Evolutionary conservation across 2,888 invertebrate species (phyloP).

Genomic region (Sympetrum striolatum): DNA sequence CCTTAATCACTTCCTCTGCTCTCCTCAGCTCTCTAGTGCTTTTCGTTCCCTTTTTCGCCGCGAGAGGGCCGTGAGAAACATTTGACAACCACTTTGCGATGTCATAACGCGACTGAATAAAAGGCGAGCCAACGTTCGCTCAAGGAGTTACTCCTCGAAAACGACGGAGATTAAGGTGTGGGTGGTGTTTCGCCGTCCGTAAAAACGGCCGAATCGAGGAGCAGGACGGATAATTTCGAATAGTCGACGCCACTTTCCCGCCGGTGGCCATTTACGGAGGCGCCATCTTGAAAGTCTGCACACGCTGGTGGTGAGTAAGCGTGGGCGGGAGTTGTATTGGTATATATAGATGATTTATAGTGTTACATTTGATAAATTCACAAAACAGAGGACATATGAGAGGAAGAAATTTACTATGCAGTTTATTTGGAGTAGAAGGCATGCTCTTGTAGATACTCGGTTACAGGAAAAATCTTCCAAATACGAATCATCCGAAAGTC

Average conservation of each 20-base stretch:
- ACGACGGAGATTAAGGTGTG: neutral
- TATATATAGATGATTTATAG: too few relatives aligned
- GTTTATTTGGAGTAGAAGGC: too few relatives aligned
- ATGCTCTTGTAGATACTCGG: too few relatives aligned
- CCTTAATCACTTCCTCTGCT: neutral
- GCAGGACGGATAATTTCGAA: neutral
- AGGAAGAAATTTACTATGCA: too few relatives aligned
- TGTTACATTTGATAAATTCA: too few relatives aligned
- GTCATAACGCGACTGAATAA: neutral
- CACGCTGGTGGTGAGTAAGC: neutral
- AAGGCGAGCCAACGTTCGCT: neutral
- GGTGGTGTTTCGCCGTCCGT: neutral
- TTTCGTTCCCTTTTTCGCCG: neutral
- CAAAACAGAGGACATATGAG: too few relatives aligned
- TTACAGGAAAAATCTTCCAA: too few relatives aligned
- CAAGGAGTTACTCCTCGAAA: neutral
- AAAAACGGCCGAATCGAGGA: neutral
- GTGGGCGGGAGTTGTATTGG: neutral
- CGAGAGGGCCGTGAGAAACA: neutral
- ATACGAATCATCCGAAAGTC: too few relatives aligned
- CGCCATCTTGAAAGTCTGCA: neutral
- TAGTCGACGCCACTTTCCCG: neutral
- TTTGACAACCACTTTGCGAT: slow-evolving; percentile 23
- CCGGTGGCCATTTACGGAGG: neutral
- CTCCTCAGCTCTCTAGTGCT: neutral